Percentiles rank a stretch among this genome's conserved stretches.
These are phyloP conservation scores for Eupithecia subfuscata DNA, from an alignment of 2,888 invertebrate genomes.

Conservation along the genomic window DNA sequence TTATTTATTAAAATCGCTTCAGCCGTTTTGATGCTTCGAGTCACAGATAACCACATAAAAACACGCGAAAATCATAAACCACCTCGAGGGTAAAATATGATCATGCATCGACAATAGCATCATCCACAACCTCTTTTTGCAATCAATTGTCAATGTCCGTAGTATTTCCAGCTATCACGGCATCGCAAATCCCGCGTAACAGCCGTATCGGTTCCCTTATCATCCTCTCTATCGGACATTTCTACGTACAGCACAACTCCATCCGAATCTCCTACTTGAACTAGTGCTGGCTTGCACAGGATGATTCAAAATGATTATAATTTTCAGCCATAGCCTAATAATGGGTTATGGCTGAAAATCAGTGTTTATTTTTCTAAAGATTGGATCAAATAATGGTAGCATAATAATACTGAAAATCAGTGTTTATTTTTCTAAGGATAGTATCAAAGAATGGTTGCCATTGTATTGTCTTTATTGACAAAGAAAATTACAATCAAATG, in stretches of 20 bases:
- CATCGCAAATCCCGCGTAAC: slow-evolving; percentile 41
- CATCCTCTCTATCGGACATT: slow-evolving; percentile 49
- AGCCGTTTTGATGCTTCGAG: too few species aligned
- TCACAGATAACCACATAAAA: too few species aligned
- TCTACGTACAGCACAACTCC: slow-evolving; percentile 41
- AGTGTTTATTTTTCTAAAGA: background rate
- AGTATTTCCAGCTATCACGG: slow-evolving; percentile 32
- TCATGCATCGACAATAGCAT: background rate
- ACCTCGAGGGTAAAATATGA: background rate
- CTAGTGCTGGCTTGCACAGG: slow-evolving; percentile 21
- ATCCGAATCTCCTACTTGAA: slow-evolving; percentile 34
- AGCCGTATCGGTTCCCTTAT: slow-evolving; percentile 44
- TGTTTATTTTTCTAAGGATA: background rate
- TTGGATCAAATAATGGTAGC: background rate
- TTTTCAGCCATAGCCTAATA: background rate
- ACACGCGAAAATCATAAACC: too few species aligned
- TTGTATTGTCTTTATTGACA: too few species aligned
- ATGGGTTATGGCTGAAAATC: background rate
- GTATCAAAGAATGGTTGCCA: too few species aligned
- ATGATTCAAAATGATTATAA: background rate
- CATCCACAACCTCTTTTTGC: background rate
- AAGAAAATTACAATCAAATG: too few species aligned
- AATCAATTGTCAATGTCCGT: slow-evolving; percentile 25
- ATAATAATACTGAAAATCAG: background rate
- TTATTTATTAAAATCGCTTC: too few species aligned